Conservation (phyloP, 2,888 invertebrate genomes). For the Synanthedon tipuliformis region DNA sequence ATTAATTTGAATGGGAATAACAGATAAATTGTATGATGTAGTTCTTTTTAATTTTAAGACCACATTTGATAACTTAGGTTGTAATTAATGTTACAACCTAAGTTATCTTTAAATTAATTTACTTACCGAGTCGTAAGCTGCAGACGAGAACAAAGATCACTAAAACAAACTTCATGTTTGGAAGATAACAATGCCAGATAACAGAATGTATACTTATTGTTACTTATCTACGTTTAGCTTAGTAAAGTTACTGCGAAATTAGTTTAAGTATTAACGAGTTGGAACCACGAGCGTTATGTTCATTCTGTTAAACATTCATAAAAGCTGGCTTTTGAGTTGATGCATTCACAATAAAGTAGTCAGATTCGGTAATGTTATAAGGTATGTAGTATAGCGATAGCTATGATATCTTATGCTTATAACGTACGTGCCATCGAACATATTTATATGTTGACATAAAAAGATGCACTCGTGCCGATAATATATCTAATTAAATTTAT, state of each 20-base stretch:
- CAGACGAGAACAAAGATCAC: not conserved
- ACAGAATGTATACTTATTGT: too few relatives aligned
- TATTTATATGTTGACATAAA: too few relatives aligned
- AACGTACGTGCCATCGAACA: too few relatives aligned
- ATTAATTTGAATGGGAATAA: too few relatives aligned
- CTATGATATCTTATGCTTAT: not conserved
- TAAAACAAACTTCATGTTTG: not conserved
- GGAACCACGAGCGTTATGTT: not conserved
- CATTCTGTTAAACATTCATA: conserved; percentile 1
- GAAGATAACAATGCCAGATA: not conserved
- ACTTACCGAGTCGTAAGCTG: not conserved
- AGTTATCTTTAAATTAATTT: not conserved
- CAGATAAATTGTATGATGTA: too few relatives aligned
- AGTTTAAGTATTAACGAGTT: not conserved
- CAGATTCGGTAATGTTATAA: not conserved
- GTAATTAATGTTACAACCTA: not conserved
- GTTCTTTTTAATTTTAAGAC: too few relatives aligned
- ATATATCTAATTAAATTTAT: too few relatives aligned
- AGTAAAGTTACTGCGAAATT: not conserved
- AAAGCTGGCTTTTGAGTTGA: conserved; percentile 6
- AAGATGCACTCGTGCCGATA: too few relatives aligned
- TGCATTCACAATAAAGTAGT: conserved; percentile 16
- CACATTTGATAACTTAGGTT: too few relatives aligned
- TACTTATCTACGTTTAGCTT: not conserved
- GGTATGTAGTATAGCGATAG: not conserved